Evolutionary conservation across 2,113 vertebrate genomes (phyloP).

Genomic region (Spermophilus dauricus): DNA sequence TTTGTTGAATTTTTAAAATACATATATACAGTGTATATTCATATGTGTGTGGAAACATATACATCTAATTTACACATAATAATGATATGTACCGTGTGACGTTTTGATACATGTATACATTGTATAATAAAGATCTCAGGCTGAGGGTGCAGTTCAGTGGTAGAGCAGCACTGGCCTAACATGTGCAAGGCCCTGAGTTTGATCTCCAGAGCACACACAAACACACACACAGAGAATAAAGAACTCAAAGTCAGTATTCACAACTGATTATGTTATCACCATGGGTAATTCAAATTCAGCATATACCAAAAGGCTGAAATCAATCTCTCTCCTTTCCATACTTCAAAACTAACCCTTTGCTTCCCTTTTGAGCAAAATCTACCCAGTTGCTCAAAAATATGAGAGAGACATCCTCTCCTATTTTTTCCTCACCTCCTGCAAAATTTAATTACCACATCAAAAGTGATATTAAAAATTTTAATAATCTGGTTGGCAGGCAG

Average conservation of each 20-base stretch:
- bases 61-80: background rate
- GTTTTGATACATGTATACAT: background rate
- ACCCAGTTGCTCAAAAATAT: background rate
- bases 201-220: background rate
- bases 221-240: too few relatives aligned
- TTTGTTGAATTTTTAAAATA: background rate
- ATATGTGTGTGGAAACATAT: background rate
- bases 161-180: too few relatives aligned
- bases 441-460: background rate
- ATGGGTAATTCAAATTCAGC: background rate
- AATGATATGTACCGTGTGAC: background rate
- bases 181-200: background rate
- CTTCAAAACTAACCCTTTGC: background rate
- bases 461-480: constrained; percentile 5
- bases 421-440: background rate
- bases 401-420: background rate
- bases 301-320: background rate
- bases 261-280: background rate
- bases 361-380: background rate
- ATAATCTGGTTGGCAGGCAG: background rate
- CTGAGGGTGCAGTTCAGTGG: too few relatives aligned
- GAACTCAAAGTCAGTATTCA: background rate
- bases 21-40: background rate
- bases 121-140: background rate
- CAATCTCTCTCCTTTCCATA: background rate